Percentiles rank a stretch among this genome's conserved stretches.
phyloP scores from a whole-genome alignment of 2,888 invertebrate genomes.

The Altica lythri region DNA sequence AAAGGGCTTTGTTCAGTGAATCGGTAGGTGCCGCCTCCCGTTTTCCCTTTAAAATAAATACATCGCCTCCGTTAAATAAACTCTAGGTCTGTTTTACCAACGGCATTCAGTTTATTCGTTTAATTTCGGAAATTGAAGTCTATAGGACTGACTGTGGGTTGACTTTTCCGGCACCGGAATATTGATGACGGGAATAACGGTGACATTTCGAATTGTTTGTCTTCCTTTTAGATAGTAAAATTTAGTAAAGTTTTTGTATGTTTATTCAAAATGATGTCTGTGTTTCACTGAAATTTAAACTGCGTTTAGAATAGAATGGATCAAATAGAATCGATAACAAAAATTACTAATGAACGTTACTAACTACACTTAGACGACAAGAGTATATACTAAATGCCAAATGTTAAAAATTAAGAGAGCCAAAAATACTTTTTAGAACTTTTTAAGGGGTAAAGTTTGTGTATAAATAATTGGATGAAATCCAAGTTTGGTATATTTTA shows the following conservation, averaged over 20 bases:
- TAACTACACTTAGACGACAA: neutral
- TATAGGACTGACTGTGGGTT: conserved; percentile 11
- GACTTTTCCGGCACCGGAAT: conserved; percentile 18
- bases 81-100: conserved; percentile 23
- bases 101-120: conserved; percentile 26
- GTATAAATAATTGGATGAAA: neutral
- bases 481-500: neutral
- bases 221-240: conserved; percentile 11
- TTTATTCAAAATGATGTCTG: neutral
- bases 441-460: neutral
- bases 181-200: conserved; percentile 20
- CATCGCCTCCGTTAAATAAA: conserved; percentile 24
- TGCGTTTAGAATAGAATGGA: too few species aligned
- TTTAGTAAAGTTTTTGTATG: conserved; percentile 6
- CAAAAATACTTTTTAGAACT: neutral
- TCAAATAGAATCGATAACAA: too few species aligned
- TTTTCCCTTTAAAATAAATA: conserved; percentile 25
- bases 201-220: conserved; percentile 17
- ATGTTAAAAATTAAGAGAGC: neutral
- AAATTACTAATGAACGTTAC: neutral
- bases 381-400: neutral
- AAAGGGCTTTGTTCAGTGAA: conserved; percentile 19
- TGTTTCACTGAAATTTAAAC: neutral
- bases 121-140: conserved; percentile 24
- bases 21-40: conserved; percentile 10